Evolutionary conservation across 1,140 invertebrate genomes (phyloP).

Genomic region (Heliconius himera): DNA sequence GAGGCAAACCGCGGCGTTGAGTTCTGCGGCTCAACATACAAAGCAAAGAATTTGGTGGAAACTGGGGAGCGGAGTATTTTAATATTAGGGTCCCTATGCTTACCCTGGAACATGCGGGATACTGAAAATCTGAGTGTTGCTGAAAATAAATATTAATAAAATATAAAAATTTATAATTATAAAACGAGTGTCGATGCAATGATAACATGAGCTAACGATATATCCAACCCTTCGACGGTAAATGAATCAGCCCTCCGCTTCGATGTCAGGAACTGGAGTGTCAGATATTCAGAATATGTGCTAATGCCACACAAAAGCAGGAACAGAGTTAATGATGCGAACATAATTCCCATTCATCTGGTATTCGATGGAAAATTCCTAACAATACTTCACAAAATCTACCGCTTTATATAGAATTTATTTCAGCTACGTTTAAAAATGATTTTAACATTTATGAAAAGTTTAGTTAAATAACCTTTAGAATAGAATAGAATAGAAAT

Average conservation of each 20-base stretch:
- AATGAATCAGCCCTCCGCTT: background rate
- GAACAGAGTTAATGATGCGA: constrained; percentile 8
- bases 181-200: background rate
- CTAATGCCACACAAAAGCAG: constrained; percentile 4
- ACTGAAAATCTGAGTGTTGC: too few species aligned
- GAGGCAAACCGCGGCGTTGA: too few species aligned
- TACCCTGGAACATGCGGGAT: too few species aligned
- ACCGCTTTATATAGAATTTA: background rate
- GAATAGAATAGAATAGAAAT: too few species aligned
- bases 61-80: too few species aligned
- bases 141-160: too few species aligned
- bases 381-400: constrained; percentile 3
- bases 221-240: background rate
- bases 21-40: too few species aligned
- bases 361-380: constrained; percentile 9
- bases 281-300: constrained; percentile 6
- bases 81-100: too few species aligned
- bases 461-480: too few species aligned
- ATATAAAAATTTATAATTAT: background rate
- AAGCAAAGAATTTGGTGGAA: too few species aligned
- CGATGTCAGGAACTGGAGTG: background rate
- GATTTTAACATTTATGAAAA: background rate
- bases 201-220: background rate
- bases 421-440: background rate
- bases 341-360: constrained; percentile 4